Percentiles rank a stretch among this genome's conserved stretches.
These are phyloP conservation scores for Hypolimnas misippus DNA, from an alignment of 2,888 invertebrate genomes.

Conservation along the genomic window DNA sequence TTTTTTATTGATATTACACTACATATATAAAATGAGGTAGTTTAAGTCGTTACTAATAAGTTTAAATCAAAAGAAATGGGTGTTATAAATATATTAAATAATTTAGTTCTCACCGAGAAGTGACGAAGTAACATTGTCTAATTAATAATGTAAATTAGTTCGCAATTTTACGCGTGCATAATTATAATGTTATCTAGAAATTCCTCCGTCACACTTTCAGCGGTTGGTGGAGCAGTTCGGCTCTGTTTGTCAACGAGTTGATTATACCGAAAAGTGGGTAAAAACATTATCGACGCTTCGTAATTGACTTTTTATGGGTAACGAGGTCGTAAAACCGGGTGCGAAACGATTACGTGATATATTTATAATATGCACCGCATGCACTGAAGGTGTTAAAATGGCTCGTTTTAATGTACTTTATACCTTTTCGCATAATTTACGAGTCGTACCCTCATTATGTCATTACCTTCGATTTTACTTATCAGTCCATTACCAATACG, in stretches of 20 bases:
- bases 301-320: conserved; percentile 44
- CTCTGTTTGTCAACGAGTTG: conserved; percentile 64
- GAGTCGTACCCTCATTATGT: conserved; percentile 42
- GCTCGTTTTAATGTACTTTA: conserved; percentile 43
- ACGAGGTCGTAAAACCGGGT: conserved; percentile 43
- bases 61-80: not conserved
- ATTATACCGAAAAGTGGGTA: conserved; percentile 35
- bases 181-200: conserved; percentile 11
- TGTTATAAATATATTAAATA: not conserved
- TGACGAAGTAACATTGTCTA: not conserved
- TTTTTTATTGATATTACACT: conserved; percentile 7
- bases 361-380: conserved; percentile 33
- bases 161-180: not conserved
- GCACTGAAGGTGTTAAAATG: conserved; percentile 42
- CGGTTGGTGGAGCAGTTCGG: conserved; percentile 56
- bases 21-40: conserved; percentile 1
- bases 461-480: conserved; percentile 43
- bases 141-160: not conserved
- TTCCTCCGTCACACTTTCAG: conserved; percentile 54
- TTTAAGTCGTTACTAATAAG: not conserved
- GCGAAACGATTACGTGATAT: conserved; percentile 40
- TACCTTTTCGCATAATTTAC: conserved; percentile 45
- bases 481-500: conserved; percentile 41
- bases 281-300: conserved; percentile 35
- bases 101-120: not conserved